Base-by-base conservation (phyloP, 2,113 vertebrate genomes). In the Centropus unirufus region DNA sequence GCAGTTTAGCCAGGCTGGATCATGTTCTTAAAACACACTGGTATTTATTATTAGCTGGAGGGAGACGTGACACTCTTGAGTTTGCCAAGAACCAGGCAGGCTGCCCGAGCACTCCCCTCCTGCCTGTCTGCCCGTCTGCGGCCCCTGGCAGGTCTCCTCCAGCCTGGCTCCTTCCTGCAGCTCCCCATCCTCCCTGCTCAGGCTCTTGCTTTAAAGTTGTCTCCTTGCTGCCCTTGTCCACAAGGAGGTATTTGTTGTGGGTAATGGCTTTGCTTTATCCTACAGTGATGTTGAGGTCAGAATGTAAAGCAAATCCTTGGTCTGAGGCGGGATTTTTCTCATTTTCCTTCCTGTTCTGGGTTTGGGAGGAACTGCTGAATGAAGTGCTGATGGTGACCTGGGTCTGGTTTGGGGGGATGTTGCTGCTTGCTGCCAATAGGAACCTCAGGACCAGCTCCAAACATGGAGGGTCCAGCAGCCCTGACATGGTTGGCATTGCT, bases 341-440 rank as follows among this genome's bases (percentile, higher is more conserved):
- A 8, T 73, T 83, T 83, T 16, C 27, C 30, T 39, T 15, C 24
- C 8, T 0, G 0, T 72, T 55, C 34, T 63, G 55, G 18, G 7
- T 4, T 5, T 30, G 57, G 26, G 49, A 20, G 17, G 29, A 55
- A 36, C 5, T 5, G 15, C n/a, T 21, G 52, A 82, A 49, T 4
- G 15, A 55, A 36, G 67, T 1, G 1, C 6, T 12, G 46, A 3
- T 17, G 24, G 15, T 77, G 34, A n/a, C 49, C 14, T 4, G 18
- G 23, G 15, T 63, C 54, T 57, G 58, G 18, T 72, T 13, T 58
- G 64, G 15, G 32, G 29, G 29, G 47, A 29, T 1, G 1, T 17
- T 0, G 0, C 29, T 12, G 21, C 42, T 57, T 0, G 1, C 58
- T 79, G 62, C 74, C 63, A 8, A 1, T 0, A 1, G 66, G 34